Conservation (phyloP, 2,797 vertebrate species). For the Hozukius guyotensis region DNA sequence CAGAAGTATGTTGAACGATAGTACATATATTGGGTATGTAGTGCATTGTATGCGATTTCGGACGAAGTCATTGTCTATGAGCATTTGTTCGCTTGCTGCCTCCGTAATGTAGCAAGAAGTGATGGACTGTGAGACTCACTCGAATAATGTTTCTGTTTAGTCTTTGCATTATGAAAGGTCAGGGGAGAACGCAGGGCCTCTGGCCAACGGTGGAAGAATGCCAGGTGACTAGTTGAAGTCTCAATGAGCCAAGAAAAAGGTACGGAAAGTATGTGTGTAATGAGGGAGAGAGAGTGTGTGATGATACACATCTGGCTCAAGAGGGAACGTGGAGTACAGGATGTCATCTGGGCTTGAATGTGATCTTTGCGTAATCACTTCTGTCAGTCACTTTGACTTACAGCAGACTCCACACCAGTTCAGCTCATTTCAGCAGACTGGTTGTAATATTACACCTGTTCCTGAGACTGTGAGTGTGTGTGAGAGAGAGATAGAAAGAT, state of each 20-base stretch:
- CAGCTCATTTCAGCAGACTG: not conserved
- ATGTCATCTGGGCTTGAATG: constrained; percentile 35
- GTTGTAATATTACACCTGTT: constrained; percentile 44
- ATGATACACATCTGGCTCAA: constrained; percentile 52
- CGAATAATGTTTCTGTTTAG: constrained; percentile 25
- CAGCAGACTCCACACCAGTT: constrained; percentile 3
- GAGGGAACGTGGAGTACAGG: constrained; percentile 24
- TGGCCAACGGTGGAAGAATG: constrained; percentile 22
- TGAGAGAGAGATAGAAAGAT: not conserved
- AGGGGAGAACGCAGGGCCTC: constrained; percentile 18
- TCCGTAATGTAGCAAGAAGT: not conserved
- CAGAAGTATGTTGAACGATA: no score
- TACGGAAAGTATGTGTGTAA: constrained; percentile 61
- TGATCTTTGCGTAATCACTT: constrained; percentile 23
- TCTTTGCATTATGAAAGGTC: constrained; percentile 22
- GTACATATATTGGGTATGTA: no score
- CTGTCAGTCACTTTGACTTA: constrained; percentile 41
- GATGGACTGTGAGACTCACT: not conserved
- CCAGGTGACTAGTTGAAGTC: constrained; percentile 31
- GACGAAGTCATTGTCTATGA: not conserved
- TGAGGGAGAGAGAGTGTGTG: constrained; percentile 24
- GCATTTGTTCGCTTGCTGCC: not conserved
- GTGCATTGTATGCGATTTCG: no score
- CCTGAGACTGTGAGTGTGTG: not conserved
- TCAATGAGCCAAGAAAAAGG: constrained; percentile 56